Evolutionary conservation across 2,113 vertebrate genomes (phyloP).

Genomic region (Megaptera novaeangliae): DNA sequence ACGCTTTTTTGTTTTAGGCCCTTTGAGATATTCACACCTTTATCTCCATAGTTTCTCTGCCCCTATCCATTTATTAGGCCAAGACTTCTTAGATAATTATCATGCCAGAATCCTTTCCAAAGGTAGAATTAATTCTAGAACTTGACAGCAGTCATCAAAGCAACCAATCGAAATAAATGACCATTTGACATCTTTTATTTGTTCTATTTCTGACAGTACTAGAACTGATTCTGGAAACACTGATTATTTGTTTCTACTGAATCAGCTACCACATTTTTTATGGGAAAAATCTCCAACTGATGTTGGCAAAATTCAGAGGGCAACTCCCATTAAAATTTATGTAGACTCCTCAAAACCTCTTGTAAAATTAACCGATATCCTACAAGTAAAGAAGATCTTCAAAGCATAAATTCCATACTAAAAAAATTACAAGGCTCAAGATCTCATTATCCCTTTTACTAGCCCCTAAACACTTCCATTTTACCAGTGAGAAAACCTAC

Average conservation of each 20-base stretch:
- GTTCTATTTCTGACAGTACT: neutral
- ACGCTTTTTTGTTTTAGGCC: neutral
- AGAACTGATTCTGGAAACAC: neutral
- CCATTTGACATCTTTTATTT: neutral
- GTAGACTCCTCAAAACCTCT: neutral
- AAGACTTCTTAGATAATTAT: neutral
- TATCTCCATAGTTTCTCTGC: neutral
- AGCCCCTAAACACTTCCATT: neutral
- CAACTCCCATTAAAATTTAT: neutral
- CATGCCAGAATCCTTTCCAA: neutral
- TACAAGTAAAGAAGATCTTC: neutral
- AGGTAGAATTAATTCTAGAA: neutral
- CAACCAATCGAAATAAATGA: neutral
- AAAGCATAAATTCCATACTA: no score
- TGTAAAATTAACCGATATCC: neutral
- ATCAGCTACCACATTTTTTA: neutral
- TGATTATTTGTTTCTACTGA: no score
- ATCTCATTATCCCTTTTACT: neutral
- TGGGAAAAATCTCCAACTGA: no score
- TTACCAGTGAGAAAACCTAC: neutral
- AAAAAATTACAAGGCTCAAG: no score
- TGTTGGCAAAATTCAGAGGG: neutral
- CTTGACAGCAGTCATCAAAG: neutral
- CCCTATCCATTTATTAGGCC: neutral
- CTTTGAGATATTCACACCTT: neutral